Percentiles rank a stretch among this genome's conserved stretches.
Evolutionary conservation across 1,140 invertebrate species (phyloP).

Genomic region (Drosophila pseudoananassae): DNA sequence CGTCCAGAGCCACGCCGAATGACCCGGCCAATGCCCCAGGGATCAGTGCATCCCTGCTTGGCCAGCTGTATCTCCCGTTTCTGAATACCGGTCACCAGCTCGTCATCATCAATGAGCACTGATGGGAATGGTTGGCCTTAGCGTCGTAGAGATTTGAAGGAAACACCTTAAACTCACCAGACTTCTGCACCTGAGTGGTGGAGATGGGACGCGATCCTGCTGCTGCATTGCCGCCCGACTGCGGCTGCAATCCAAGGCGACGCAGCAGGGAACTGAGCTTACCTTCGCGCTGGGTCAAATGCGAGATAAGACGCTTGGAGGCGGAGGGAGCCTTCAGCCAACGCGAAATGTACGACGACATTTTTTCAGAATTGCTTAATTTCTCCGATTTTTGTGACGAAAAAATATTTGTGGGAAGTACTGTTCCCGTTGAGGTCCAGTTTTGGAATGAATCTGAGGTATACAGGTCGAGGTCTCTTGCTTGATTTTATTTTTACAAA

Average conservation of each 20-base stretch:
- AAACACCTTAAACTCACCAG: conserved; percentile 38
- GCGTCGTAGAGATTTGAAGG: conserved; percentile 44
- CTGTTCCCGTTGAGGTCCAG: not conserved
- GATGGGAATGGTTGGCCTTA: not conserved
- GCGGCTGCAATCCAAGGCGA: conserved; percentile 38
- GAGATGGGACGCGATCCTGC: conserved; percentile 43
- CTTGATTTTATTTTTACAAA: not conserved
- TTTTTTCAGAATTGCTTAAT: conserved; percentile 7
- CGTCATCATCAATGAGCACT: conserved; percentile 91
- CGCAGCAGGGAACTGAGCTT: conserved; percentile 42
- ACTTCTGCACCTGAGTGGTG: conserved; percentile 44
- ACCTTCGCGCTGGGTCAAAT: conserved; percentile 50
- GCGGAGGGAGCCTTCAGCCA: conserved; percentile 34
- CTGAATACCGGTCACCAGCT: conserved; percentile 96
- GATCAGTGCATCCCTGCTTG: conserved; percentile 93
- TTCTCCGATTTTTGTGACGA: not conserved
- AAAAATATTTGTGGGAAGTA: not conserved
- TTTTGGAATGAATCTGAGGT: not conserved
- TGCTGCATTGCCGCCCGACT: not conserved
- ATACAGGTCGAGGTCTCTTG: not conserved
- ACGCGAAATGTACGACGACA: conserved; percentile 66
- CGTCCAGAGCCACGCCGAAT: conserved; percentile 91
- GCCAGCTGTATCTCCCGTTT: conserved; percentile 93
- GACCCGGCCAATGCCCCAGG: conserved; percentile 90
- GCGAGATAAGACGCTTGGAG: conserved; percentile 68